phyloP scores from a whole-genome alignment of 1,140 invertebrate species.

The Chelonus insularis region DNA sequence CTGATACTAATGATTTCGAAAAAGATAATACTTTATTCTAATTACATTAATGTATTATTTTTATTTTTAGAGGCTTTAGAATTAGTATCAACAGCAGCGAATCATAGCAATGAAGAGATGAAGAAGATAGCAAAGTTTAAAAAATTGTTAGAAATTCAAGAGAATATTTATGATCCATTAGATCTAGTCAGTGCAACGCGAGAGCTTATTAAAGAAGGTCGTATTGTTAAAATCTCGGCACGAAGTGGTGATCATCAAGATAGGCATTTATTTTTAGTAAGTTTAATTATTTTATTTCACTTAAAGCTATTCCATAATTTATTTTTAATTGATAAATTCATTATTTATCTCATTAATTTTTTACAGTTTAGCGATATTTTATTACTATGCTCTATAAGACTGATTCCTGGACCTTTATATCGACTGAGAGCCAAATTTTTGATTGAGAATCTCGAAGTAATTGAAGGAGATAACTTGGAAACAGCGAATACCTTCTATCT shows the following conservation, averaged over 20 bases:
- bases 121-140: slow-evolving; percentile 61
- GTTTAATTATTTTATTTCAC: slow-evolving; percentile 24
- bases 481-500: slow-evolving; percentile 71
- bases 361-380: slow-evolving; percentile 72
- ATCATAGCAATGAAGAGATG: slow-evolving; percentile 76
- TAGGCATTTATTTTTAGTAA: slow-evolving; percentile 73
- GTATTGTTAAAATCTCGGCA: slow-evolving; percentile 69
- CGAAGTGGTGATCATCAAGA: slow-evolving; percentile 69
- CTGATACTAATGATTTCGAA: neutral
- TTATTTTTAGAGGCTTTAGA: slow-evolving; percentile 63
- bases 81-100: slow-evolving; percentile 74
- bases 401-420: slow-evolving; percentile 64
- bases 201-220: slow-evolving; percentile 70
- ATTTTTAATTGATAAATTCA: neutral
- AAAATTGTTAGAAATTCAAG: slow-evolving; percentile 57
- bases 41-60: slow-evolving; percentile 15
- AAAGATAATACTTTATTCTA: slow-evolving; percentile 6
- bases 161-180: slow-evolving; percentile 62
- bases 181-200: slow-evolving; percentile 73
- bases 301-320: slow-evolving; percentile 1
- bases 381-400: slow-evolving; percentile 61
- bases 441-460: slow-evolving; percentile 67
- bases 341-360: neutral
- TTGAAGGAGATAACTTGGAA: slow-evolving; percentile 67
- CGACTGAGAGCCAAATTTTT: slow-evolving; percentile 61